phyloP scores from a whole-genome alignment of 1,140 invertebrate genomes.

The Theocolax elegans region DNA sequence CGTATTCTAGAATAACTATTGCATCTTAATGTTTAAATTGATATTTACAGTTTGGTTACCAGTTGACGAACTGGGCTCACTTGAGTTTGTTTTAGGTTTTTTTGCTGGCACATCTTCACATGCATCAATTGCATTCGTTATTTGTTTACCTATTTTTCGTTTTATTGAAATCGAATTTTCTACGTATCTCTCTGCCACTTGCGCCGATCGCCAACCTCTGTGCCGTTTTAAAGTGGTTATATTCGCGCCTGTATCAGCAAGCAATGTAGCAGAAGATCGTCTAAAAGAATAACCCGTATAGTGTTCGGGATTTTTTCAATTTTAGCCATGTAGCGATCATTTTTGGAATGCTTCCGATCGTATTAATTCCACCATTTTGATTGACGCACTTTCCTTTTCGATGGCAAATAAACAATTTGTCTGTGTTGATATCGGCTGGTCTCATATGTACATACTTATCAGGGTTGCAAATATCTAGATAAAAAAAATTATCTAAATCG shows the following conservation, averaged over 20 bases:
- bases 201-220: not conserved
- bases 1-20: not conserved
- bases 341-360: no score
- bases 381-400: conserved; percentile 2
- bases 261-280: conserved; percentile 7
- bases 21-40: not conserved
- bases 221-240: not conserved
- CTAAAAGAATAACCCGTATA: conserved; percentile 27
- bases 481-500: no score
- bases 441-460: not conserved
- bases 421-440: not conserved
- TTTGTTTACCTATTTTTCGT: not conserved
- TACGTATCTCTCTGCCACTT: not conserved
- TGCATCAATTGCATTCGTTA: not conserved
- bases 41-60: not conserved
- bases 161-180: no score
- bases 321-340: conserved; percentile 21
- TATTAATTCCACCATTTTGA: conserved; percentile 18
- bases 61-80: no score
- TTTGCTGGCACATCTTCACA: not conserved
- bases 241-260: conserved; percentile 11
- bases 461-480: no score
- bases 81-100: not conserved
- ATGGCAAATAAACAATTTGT: conserved; percentile 5
- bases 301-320: conserved; percentile 12